A percentile compares a stretch with the other conserved stretches of the same genome.
Evolutionary conservation across 1,140 invertebrate genomes (phyloP).

Genomic region (Zaprionus gabonicus): DNA sequence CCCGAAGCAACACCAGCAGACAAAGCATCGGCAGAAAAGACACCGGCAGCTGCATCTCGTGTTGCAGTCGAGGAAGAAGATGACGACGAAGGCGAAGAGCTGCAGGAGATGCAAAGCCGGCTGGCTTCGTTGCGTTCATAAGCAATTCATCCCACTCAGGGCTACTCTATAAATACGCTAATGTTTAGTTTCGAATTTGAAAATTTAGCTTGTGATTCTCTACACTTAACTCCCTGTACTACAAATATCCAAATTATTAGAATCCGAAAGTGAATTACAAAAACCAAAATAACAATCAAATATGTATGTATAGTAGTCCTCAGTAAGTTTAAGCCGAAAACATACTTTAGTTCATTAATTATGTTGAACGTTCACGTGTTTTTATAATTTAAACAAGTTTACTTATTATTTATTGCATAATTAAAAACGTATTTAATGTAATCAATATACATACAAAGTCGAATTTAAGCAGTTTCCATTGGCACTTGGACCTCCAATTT

Average conservation of each 20-base stretch:
- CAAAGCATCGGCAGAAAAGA: slow-evolving; percentile 85
- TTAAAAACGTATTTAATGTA: slow-evolving; percentile 58
- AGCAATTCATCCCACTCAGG: slow-evolving; percentile 58
- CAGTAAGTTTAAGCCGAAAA: slow-evolving; percentile 45
- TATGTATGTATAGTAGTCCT: slow-evolving; percentile 14
- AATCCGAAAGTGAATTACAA: slow-evolving; percentile 34
- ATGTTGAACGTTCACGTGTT: slow-evolving; percentile 48
- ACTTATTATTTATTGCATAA: slow-evolving; percentile 72
- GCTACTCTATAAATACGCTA: slow-evolving; percentile 6
- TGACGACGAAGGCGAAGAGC: slow-evolving; percentile 85
- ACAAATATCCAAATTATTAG: slow-evolving; percentile 36
- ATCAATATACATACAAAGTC: slow-evolving; percentile 22
- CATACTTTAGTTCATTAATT: slow-evolving; percentile 47
- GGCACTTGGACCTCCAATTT: not conserved
- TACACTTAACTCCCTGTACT: slow-evolving; percentile 36
- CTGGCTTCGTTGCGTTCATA: slow-evolving; percentile 77
- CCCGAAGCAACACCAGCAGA: slow-evolving; percentile 87
- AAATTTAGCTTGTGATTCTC: slow-evolving; percentile 43
- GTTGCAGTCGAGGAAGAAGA: slow-evolving; percentile 72
- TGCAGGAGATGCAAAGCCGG: slow-evolving; percentile 85
- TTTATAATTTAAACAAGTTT: slow-evolving; percentile 51
- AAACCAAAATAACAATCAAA: slow-evolving; percentile 53
- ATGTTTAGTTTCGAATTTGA: slow-evolving; percentile 34
- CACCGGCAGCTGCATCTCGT: slow-evolving; percentile 74
- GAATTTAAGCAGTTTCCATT: slow-evolving; percentile 5